Evolutionary conservation across 2,797 vertebrate species (phyloP), one percentile per base, ranked within the genome.

Genomic region (Streptopelia turtur): DNA sequence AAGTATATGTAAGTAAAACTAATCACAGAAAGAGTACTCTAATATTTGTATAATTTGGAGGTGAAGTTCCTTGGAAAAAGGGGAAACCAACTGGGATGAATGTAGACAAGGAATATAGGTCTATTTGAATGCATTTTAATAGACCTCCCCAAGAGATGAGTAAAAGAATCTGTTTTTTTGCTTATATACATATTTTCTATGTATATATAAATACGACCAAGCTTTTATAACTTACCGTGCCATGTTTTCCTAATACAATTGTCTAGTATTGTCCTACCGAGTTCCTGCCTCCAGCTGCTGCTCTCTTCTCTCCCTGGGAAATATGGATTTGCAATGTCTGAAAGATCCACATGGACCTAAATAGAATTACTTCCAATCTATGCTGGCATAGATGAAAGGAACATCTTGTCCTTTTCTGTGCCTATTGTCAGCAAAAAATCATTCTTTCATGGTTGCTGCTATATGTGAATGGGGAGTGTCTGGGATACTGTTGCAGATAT

Each of bases 351-450:
- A 0, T 17, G 78, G 57, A 50, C 57, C 49, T 69, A 87, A 94
- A 94, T 30, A 90, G 57, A 95, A 96, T 95, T 93, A 61, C 49
- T 75, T 93, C 72, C 68, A 93, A 43, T 95, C 66, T 90, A 80
- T 94, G 30, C 33, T 64, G 71, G 28, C 71, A 77, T 55, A 0
- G 0, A 87, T 37, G 27, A 95, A 52, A 71, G 47, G 50, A 28
- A 74, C 10, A 3, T 63, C 65, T 84, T 56, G 61, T 93, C 82
- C 35, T 89, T 80, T 93, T 75, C 84, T 71, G 28, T 71, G 71
- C 25, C 64, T 75, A 31, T 30, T 60, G n/a, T 88, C 71, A 80
- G 41, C 6, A 82, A 82, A 93, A 76, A 78, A 30, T 69, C 35
- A 5, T 91, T 83, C 57, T 83, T 90, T 39, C 57, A 16, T 28